phyloP scores from a whole-genome alignment of 2,113 vertebrate genomes.

The Aepyceros melampus region DNA sequence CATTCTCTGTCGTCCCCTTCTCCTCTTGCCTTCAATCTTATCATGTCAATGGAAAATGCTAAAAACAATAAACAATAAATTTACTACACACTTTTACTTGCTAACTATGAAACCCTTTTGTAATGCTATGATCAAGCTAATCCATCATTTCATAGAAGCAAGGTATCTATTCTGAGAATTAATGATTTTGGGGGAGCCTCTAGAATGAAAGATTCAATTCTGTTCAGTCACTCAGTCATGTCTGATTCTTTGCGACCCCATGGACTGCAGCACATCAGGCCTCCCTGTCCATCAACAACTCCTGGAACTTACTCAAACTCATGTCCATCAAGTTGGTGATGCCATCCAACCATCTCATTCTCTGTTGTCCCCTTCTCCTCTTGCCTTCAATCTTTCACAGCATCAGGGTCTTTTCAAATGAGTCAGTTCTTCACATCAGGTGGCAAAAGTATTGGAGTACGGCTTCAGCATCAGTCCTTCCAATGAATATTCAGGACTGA shows the following conservation, averaged over 20 bases:
- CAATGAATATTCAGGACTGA: background rate
- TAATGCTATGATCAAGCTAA: background rate
- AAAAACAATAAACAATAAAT: background rate
- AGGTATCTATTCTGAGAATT: background rate
- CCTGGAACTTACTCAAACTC: too few relatives aligned
- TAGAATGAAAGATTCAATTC: background rate
- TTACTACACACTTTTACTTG: background rate
- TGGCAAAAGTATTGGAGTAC: background rate
- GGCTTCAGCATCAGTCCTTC: background rate
- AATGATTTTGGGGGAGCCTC: background rate
- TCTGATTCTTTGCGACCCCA: background rate
- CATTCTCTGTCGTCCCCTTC: background rate
- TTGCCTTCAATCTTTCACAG: too few relatives aligned
- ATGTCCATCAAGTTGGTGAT: too few relatives aligned
- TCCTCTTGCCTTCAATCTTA: background rate
- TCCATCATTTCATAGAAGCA: background rate
- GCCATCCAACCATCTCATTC: too few relatives aligned
- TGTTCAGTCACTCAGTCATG: accelerated
- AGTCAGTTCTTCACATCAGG: background rate
- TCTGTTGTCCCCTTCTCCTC: too few relatives aligned
- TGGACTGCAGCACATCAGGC: background rate
- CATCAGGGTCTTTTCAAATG: background rate
- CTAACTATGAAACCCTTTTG: background rate
- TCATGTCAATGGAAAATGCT: background rate
- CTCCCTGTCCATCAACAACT: too few relatives aligned